Percentiles rank a stretch among this genome's conserved stretches.
These are phyloP conservation scores for Drosophila quadrilineata DNA, from an alignment of 1,140 invertebrate genomes.

Conservation along the genomic window DNA sequence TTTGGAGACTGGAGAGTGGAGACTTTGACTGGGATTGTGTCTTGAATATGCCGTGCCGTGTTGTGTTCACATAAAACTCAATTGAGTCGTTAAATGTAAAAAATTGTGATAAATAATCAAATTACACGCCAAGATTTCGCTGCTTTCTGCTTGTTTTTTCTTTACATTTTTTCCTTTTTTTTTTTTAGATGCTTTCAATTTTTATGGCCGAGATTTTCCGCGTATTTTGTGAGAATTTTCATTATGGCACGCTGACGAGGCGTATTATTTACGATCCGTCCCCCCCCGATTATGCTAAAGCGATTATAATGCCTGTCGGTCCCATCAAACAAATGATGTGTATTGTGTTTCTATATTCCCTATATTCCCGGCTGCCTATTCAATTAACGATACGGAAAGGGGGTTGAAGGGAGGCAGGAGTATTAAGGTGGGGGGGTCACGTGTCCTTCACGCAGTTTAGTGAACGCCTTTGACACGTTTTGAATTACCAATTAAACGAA, in stretches of 20 bases:
- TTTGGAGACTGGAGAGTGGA: too few relatives aligned
- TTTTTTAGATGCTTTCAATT: conserved; percentile 41
- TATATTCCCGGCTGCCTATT: conserved; percentile 15
- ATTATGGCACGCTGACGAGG: conserved; percentile 18
- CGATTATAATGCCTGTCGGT: conserved; percentile 29
- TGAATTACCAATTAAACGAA: conserved; percentile 67
- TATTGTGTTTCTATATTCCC: background rate
- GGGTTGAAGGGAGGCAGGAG: too few relatives aligned
- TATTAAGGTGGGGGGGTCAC: too few relatives aligned
- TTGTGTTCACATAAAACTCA: conserved; percentile 68
- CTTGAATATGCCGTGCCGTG: too few relatives aligned
- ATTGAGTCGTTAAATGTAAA: conserved; percentile 77
- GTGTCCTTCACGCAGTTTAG: background rate
- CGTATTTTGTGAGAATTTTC: conserved; percentile 38
- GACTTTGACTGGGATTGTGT: too few relatives aligned
- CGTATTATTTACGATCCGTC: conserved; percentile 33
- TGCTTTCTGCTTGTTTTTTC: too few relatives aligned
- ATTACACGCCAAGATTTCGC: conserved; percentile 66
- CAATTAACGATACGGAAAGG: conserved; percentile 36
- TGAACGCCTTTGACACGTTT: conserved; percentile 20
- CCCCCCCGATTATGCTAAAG: conserved; percentile 23
- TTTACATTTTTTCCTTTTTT: too few relatives aligned
- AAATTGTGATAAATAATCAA: conserved; percentile 80
- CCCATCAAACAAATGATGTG: background rate
- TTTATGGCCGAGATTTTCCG: conserved; percentile 50